These are phyloP conservation scores for Drosophila erecta DNA, from an alignment of 1,140 invertebrate species.

Conservation along the genomic window DNA sequence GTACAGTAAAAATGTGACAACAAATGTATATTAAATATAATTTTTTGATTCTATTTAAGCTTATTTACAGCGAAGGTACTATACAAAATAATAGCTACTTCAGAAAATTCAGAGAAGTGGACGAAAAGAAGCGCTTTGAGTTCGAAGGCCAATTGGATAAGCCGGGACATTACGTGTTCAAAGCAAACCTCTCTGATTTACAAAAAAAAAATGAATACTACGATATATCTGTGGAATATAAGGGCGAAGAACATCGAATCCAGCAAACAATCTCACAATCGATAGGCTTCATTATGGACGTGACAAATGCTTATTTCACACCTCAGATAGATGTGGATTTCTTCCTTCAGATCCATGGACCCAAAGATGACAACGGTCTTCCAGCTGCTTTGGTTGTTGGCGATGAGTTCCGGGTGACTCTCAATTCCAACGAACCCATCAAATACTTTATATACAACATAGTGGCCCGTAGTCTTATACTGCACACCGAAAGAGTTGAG, in stretches of 20 bases:
- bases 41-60: neutral
- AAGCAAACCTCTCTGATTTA: neutral
- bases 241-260: neutral
- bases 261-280: neutral
- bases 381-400: neutral
- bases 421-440: neutral
- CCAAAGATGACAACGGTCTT: neutral
- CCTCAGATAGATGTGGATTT: neutral
- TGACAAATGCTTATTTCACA: neutral
- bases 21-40: neutral
- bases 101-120: neutral
- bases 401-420: neutral
- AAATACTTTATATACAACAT: neutral
- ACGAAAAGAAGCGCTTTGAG: neutral
- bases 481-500: neutral
- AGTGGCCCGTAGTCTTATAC: neutral
- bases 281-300: neutral
- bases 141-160: neutral
- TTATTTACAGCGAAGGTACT: neutral
- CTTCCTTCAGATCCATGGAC: constrained; percentile 1
- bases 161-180: neutral
- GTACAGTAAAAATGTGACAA: neutral
- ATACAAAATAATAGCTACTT: neutral
- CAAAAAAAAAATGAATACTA: neutral
- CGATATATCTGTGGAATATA: neutral